Evolutionary conservation across 2,797 vertebrate genomes (phyloP), one percentile per base, ranked within the genome.

Genomic region (Microchirus variegatus): DNA sequence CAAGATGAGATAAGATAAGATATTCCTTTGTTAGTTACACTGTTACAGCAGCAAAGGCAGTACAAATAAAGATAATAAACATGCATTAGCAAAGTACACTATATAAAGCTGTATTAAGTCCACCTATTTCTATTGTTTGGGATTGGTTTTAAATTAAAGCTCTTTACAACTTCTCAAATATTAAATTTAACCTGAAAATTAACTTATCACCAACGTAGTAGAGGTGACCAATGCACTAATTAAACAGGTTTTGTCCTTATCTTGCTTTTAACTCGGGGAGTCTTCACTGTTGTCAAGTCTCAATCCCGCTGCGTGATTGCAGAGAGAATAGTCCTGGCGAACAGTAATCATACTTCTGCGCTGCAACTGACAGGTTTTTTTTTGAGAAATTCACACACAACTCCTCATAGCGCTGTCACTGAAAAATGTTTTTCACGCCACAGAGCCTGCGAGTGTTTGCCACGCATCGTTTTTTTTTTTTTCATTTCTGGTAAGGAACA

Each of bases 381-480:
- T 53, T 16, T 57, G 16, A 46, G 15, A 42, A 16, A 6, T 69
- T 76, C 74, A 55, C 61, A 62, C 55, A 69, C 63, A 59, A 55
- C 70, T 56, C 40, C 36, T 56, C 55, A 5, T 48, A 57, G 44
- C 57, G 6, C 67, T 70, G 62, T 80, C 70, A 68, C 63, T 59
- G 46, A 70, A 77, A 31, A 79, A 54, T 74, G 60, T 72, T 71
- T 22, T 66, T 62, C 62, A 72, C 61, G 57, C 67, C 55, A 51
- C 78, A 56, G 16, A 68, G 61, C 56, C 56, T 56, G 45, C 67
- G 49, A 61, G 66, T 58, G 63, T 73, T 81, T 63, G 56, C 65
- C 69, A 54, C 8, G 42, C 59, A 53, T 18, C 9, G n/a, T 46
- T 73, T 5, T 22, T 22, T 22, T 22, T 22, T 22, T 22, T 59